Evolutionary conservation across 2,888 invertebrate species (phyloP), one percentile per base, ranked within the genome.

Genomic region (Achlya flavicornis): DNA sequence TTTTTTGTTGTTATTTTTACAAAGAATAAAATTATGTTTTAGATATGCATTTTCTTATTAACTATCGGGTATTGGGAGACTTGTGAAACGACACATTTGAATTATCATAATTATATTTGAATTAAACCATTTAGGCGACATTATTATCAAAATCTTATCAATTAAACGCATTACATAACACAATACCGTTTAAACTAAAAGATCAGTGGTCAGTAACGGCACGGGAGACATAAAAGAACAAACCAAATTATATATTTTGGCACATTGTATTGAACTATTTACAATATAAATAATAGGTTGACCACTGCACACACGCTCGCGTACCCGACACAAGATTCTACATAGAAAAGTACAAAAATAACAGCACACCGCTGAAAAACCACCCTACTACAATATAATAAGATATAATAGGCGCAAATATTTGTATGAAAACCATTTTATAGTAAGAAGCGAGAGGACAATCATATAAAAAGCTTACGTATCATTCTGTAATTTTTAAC

Each of bases 31-130:
- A 19, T 1, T 53, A 53, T 53, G 53, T 53, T 53, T 53, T 10
- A 1, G 16, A 19, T 19, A 19, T 53, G n/a, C 19, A 46, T 46
- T 46, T n/a, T 46, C 5, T 53, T 19, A 53, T 53, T 53, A 10
- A 19, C 19, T 19, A 16, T 53, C 10, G n/a, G 46, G 4, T 14
- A 4, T 10, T 46, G 53, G 53, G 4, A 53, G 10, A 7, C 4
- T 43, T 1, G 7, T 10, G 19, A 64, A 63, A 59, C 64, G 63
- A 65, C 58, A 66, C 61, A 58, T 5, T n/a, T 57, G 48, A 59
- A 58, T 61, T 61, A 58, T 41, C 66, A 35, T 65, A 60, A 77
- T 78, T 76, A 75, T 78, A 77, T 78, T 75, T 73, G 77, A 75
- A 77, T 78, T 26, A 60, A 10, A 38, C 26, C 38, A 60, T 43